Evolutionary conservation across 2,113 vertebrate species (phyloP).

Genomic region (Rhinoderma darwinii): DNA sequence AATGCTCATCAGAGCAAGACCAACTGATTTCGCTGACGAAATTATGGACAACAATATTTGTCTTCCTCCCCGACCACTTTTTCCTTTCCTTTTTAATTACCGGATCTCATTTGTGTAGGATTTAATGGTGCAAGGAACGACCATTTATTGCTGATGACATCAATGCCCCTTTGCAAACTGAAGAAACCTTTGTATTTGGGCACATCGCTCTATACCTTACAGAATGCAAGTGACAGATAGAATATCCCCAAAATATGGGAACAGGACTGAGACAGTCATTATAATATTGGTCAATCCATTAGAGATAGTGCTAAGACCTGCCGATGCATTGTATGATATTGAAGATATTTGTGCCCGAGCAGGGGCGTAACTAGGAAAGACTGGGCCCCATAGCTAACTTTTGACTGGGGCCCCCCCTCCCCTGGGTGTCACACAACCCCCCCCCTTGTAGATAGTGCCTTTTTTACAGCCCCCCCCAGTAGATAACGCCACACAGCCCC

Average conservation of each 20-base stretch:
- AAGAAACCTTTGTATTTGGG: not conserved
- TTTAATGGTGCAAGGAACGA: constrained; percentile 37
- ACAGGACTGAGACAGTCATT: not conserved
- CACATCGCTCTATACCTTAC: not conserved
- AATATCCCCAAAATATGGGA: not conserved
- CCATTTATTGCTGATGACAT: constrained; percentile 36
- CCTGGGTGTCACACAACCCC: no score
- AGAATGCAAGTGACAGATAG: not conserved
- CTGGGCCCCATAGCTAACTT: no score
- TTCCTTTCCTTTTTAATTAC: constrained; percentile 50
- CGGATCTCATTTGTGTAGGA: constrained; percentile 31
- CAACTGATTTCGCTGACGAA: constrained; percentile 24
- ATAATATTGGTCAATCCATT: no score
- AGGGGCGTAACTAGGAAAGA: no score
- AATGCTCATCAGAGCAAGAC: constrained; percentile 49
- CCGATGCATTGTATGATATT: no score
- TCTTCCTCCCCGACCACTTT: constrained; percentile 22
- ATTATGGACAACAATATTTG: constrained; percentile 55
- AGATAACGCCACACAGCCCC: no score
- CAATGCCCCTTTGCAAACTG: constrained; percentile 1
- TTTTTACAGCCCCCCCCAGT: no score
- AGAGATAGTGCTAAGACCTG: no score
- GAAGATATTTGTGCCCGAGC: no score
- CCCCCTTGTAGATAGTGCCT: no score
- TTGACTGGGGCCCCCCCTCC: no score